Conservation (phyloP, 2,797 vertebrate genomes). For the Pogoniulus pusillus region DNA sequence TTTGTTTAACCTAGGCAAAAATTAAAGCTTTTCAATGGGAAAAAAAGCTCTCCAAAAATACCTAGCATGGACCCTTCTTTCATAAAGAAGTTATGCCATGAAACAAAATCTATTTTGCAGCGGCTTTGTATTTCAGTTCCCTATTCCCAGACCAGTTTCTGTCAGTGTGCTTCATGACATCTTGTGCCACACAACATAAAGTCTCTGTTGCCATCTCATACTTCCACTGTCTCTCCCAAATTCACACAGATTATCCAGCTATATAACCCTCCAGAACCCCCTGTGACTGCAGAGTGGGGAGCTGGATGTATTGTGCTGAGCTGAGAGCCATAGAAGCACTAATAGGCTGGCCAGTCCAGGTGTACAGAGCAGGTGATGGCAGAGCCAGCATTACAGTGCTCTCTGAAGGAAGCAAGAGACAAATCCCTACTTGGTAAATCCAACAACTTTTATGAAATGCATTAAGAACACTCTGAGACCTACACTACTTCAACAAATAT, state of each 20-base stretch:
- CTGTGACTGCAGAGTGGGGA: neutral
- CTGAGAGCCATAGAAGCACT: fast-evolving
- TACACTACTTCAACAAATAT: neutral
- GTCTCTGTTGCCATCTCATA: neutral
- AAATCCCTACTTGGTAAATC: neutral
- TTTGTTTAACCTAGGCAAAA: neutral
- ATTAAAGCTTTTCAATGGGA: neutral
- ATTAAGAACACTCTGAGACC: neutral
- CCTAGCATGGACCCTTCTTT: neutral
- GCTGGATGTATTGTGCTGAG: neutral
- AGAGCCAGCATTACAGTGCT: neutral
- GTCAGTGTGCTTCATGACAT: neutral
- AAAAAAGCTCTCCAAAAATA: neutral
- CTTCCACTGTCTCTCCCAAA: neutral
- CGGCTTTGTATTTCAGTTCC: neutral
- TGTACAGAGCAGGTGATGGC: fast-evolving
- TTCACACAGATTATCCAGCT: neutral
- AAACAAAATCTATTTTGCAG: neutral
- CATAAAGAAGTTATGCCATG: neutral
- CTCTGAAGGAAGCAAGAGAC: neutral
- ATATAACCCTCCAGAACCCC: neutral
- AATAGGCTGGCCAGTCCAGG: neutral
- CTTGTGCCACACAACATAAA: neutral
- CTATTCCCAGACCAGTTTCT: neutral
- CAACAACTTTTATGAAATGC: neutral